These are phyloP conservation scores for Coreoperca whiteheadi DNA, from an alignment of 2,113 vertebrate species.

Conservation along the genomic window DNA sequence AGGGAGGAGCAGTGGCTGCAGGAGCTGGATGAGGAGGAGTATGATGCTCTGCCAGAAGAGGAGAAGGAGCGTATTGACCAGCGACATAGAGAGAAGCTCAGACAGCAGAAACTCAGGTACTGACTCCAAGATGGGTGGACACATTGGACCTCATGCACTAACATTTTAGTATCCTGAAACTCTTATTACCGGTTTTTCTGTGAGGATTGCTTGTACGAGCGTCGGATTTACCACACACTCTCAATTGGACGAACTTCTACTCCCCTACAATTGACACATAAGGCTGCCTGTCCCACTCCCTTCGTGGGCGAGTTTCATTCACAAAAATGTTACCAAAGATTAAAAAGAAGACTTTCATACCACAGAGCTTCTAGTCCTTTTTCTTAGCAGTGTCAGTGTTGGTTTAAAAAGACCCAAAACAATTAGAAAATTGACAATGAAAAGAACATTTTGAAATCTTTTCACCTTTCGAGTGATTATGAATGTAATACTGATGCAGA, in stretches of 20 bases:
- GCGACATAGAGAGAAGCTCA: conserved; percentile 60
- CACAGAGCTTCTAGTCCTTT: background rate
- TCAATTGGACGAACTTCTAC: background rate
- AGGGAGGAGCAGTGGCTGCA: conserved; percentile 74
- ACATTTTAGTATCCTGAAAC: background rate
- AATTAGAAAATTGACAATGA: too few relatives aligned
- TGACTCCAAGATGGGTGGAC: background rate
- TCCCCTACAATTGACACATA: too few relatives aligned
- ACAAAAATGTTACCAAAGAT: background rate
- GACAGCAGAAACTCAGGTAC: conserved; percentile 84
- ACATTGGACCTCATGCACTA: background rate
- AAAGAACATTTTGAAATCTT: too few relatives aligned
- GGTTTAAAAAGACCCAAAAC: background rate
- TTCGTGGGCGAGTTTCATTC: background rate
- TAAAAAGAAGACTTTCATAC: background rate
- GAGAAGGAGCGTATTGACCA: conserved; percentile 72
- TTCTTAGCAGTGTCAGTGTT: background rate
- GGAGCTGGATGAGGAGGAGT: conserved; percentile 87
- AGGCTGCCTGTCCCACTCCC: too few relatives aligned
- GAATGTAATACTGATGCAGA: background rate
- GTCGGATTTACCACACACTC: background rate
- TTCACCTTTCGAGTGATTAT: background rate
- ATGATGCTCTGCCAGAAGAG: conserved; percentile 84
- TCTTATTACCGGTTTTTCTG: background rate
- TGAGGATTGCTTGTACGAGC: background rate